phyloP scores from a whole-genome alignment of 2,797 vertebrate species.

The Malurus splendens region DNA sequence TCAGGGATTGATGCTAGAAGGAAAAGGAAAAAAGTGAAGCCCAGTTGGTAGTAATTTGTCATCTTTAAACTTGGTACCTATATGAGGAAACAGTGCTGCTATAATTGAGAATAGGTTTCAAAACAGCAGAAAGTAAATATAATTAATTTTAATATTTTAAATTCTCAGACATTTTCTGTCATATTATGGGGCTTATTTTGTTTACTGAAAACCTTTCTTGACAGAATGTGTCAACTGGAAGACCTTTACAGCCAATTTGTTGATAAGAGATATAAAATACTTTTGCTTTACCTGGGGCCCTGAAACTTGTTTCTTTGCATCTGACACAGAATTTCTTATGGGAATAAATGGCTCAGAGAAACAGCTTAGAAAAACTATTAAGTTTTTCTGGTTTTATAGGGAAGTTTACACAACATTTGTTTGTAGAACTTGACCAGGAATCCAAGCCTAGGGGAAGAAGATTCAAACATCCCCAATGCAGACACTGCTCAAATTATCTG shows the following conservation, averaged over 20 bases:
- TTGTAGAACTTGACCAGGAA: neutral
- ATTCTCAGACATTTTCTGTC: neutral
- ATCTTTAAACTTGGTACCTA: neutral
- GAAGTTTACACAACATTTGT: neutral
- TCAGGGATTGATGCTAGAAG: neutral
- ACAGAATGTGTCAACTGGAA: neutral
- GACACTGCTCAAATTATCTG: neutral
- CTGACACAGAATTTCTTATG: neutral
- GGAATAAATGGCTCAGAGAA: neutral
- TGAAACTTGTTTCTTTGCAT: neutral
- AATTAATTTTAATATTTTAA: neutral
- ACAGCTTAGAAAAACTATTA: neutral
- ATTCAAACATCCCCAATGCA: accelerated
- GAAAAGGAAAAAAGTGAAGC: neutral
- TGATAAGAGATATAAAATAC: neutral
- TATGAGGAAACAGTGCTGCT: neutral
- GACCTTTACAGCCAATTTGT: neutral
- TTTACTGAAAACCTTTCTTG: neutral
- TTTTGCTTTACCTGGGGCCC: neutral
- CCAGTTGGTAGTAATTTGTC: neutral
- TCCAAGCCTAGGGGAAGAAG: neutral
- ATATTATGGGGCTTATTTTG: neutral
- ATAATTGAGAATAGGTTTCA: neutral
- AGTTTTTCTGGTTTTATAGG: neutral
- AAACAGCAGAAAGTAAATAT: neutral